Percentiles rank a stretch among this genome's conserved stretches.
Evolutionary conservation across 53 echinoderm and acorn worm genomes (phyloP).

Genomic region (Antedon mediterranea): DNA sequence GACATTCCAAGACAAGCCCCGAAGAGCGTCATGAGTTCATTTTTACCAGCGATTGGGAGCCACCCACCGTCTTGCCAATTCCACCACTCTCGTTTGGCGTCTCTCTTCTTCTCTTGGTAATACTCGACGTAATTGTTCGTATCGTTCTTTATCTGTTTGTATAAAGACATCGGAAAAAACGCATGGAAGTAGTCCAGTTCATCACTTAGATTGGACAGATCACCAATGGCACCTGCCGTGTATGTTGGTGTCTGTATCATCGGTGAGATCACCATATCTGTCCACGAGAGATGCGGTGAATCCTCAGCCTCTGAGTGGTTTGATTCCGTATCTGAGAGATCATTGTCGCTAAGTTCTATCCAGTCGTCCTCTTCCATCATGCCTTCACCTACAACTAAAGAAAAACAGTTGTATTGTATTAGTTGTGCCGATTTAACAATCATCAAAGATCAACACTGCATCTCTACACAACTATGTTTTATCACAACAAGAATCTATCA

Average conservation of each 20-base stretch:
- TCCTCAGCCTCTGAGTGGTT: not conserved
- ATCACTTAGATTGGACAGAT: not conserved
- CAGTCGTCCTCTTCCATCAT: not conserved
- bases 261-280: not conserved
- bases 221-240: not conserved
- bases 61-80: constrained; percentile 20
- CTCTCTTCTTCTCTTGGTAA: constrained; percentile 34
- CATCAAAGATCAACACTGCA: too few species aligned
- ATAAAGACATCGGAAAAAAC: constrained; percentile 19
- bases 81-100: constrained; percentile 25
- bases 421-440: too few species aligned
- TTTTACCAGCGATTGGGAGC: constrained; percentile 13
- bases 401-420: not conserved
- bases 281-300: not conserved
- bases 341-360: not conserved
- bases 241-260: not conserved
- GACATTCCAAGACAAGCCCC: constrained; percentile 30
- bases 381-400: not conserved
- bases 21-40: constrained; percentile 17
- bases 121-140: constrained; percentile 35
- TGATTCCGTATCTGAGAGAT: not conserved
- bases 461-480: too few species aligned
- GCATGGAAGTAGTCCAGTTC: constrained; percentile 19
- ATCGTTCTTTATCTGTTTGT: constrained; percentile 18
- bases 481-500: too few species aligned